Evolutionary conservation across 1,140 invertebrate species (phyloP), one percentile per base, ranked within the genome.

Genomic region (Drosophila murphyi): DNA sequence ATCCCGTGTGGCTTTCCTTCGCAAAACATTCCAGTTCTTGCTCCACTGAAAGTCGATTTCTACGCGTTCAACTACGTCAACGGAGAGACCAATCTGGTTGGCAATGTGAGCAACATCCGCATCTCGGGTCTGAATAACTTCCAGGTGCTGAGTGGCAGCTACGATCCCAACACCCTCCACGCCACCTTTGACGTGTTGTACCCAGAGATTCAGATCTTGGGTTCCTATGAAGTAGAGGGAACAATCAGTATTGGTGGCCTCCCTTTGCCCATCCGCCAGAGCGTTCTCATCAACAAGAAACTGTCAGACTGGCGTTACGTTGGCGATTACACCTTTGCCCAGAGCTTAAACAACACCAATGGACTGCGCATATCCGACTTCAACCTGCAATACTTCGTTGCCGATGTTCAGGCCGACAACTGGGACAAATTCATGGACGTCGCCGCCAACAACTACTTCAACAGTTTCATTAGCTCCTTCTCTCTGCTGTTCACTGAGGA

Each of bases 1-100:
- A 77, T 85, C 55, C 86, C 86, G 6, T 90, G 86, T 28, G 81
- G 86, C 39, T 89, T 69, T 54, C 29, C 76, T 28, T 34, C 65
- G 4, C 34, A 72, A 0, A 57, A 70, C 2, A 65, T 90, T 3
- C 86, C 86, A 4, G 52, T 62, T 0, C 5, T 90, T 64, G 81
- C 81, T 2, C 85, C 82, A 0, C 2, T 74, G 2, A 51, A 47
- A 20, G 62, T 29, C 10, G 59, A 79, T 7, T 80, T 78, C 34
- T 43, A 61, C 12, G 7, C 47, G 54, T 80, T 70, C 35, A 29
- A 71, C n/a, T 32, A 32, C 55, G 12, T 10, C 31, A 45, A 28
- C 20, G 76, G 78, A 1, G 39, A 79, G 0, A 76, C 57, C 29
- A 51, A 28, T 1, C 6, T 83, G 4, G 35, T 34, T n/a, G 86